These are phyloP conservation scores for Centropyge bicolor DNA, from an alignment of 2,797 vertebrate species.

Conservation along the genomic window DNA sequence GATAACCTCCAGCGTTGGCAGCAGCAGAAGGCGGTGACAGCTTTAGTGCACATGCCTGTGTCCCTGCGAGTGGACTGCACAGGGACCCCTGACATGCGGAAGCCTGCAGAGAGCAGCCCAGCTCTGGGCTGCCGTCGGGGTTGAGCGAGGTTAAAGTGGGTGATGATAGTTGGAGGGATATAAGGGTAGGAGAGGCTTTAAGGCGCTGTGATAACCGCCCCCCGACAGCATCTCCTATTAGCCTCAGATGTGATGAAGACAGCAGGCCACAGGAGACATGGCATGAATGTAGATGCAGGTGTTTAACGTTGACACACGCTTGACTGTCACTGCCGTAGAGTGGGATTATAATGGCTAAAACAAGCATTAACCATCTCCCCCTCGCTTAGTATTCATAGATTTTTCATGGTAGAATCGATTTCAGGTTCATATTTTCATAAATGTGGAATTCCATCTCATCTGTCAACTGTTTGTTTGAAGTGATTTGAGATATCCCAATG, in stretches of 20 bases:
- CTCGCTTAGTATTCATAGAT: conserved; percentile 38
- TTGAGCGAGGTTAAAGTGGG: conserved; percentile 79
- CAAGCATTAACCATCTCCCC: not conserved
- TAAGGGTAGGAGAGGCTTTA: conserved; percentile 49
- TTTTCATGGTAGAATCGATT: conserved; percentile 55
- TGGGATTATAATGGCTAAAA: conserved; percentile 14
- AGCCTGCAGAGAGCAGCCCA: conserved; percentile 63
- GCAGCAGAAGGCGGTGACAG: conserved; percentile 82
- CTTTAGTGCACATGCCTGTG: conserved; percentile 82
- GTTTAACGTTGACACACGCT: conserved; percentile 15
- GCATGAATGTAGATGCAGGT: conserved; percentile 25
- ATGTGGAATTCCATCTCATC: conserved; percentile 71
- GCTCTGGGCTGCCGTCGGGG: conserved; percentile 63
- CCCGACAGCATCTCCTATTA: conserved; percentile 34
- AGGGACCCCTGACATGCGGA: conserved; percentile 78
- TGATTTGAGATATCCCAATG: conserved; percentile 80
- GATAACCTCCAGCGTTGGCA: conserved; percentile 69
- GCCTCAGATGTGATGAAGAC: conserved; percentile 37
- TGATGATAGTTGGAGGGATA: conserved; percentile 77
- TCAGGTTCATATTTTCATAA: conserved; percentile 73
- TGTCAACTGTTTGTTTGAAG: conserved; percentile 82
- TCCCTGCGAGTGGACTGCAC: conserved; percentile 69
- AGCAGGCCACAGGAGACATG: conserved; percentile 27
- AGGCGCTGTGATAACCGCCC: conserved; percentile 54
- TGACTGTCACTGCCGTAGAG: not conserved